These are phyloP conservation scores for Cydia pomonella DNA, from an alignment of 1,140 invertebrate genomes.

Conservation along the genomic window DNA sequence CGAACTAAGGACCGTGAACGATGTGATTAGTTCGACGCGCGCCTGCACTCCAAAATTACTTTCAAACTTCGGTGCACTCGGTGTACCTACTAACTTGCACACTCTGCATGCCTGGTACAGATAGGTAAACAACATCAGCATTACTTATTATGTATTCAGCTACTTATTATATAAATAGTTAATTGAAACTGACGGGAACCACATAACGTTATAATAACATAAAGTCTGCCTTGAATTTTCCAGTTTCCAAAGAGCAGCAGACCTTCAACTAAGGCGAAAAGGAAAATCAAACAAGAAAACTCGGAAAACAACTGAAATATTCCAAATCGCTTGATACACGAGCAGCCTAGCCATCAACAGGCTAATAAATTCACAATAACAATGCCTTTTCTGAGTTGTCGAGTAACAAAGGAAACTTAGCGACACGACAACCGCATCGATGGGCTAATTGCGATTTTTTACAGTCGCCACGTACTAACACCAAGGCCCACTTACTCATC, in stretches of 20 bases:
- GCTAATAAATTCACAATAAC: constrained; percentile 69
- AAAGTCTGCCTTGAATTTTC: constrained; percentile 17
- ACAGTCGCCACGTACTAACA: constrained; percentile 70
- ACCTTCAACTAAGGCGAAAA: constrained; percentile 25
- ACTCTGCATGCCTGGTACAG: constrained; percentile 56
- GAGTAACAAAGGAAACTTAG: constrained; percentile 74
- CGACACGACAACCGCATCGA: constrained; percentile 64
- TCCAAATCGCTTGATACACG: constrained; percentile 16
- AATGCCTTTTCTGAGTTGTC: constrained; percentile 65
- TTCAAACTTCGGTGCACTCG: constrained; percentile 65
- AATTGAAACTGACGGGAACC: neutral
- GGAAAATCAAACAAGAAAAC: constrained; percentile 24
- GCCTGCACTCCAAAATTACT: constrained; percentile 77
- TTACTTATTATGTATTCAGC: neutral
- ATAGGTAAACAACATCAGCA: constrained; percentile 37
- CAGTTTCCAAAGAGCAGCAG: constrained; percentile 15
- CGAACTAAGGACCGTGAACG: constrained; percentile 72
- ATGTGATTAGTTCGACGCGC: constrained; percentile 77
- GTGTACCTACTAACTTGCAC: constrained; percentile 56
- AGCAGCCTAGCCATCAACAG: constrained; percentile 36
- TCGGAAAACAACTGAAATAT: constrained; percentile 25
- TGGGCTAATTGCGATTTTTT: constrained; percentile 71
- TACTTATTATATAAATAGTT: neutral
- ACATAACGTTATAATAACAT: neutral
- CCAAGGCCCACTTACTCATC: constrained; percentile 76